Conservation (phyloP, 2,797 vertebrate species). For the Melanotaenia nigrans region DNA sequence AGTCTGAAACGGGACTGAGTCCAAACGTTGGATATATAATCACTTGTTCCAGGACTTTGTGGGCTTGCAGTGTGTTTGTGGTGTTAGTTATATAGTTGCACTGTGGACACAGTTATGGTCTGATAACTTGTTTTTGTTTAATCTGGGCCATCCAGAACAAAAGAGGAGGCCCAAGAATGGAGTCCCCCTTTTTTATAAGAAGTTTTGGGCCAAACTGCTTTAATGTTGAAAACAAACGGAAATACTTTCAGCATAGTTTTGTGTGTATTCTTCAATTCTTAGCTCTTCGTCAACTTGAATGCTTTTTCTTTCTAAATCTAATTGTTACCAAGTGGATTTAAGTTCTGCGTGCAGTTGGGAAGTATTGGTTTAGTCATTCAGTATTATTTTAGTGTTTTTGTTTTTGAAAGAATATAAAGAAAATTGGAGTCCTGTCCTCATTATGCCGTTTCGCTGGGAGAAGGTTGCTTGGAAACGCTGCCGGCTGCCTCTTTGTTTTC, state of each 20-base stretch:
- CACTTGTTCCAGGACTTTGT: too few species aligned
- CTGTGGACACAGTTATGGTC: not conserved
- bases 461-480: slow-evolving; percentile 36
- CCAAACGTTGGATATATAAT: too few species aligned
- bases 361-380: not conserved
- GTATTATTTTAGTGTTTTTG: not conserved
- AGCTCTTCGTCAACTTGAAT: too few species aligned
- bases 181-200: too few species aligned
- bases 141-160: not conserved
- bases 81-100: not conserved
- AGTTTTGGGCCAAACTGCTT: not conserved
- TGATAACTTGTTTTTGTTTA: not conserved
- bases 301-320: too few species aligned
- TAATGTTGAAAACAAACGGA: too few species aligned
- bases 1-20: too few species aligned
- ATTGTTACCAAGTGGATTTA: too few species aligned
- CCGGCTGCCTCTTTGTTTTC: slow-evolving; percentile 32
- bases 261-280: too few species aligned
- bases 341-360: not conserved
- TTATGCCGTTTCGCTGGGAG: not conserved
- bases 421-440: not conserved
- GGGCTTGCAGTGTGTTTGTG: too few species aligned
- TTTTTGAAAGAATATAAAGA: not conserved
- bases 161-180: not conserved
- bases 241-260: too few species aligned